Conservation (phyloP, 2,888 invertebrate genomes). For the Lasioglossum malachurum region DNA sequence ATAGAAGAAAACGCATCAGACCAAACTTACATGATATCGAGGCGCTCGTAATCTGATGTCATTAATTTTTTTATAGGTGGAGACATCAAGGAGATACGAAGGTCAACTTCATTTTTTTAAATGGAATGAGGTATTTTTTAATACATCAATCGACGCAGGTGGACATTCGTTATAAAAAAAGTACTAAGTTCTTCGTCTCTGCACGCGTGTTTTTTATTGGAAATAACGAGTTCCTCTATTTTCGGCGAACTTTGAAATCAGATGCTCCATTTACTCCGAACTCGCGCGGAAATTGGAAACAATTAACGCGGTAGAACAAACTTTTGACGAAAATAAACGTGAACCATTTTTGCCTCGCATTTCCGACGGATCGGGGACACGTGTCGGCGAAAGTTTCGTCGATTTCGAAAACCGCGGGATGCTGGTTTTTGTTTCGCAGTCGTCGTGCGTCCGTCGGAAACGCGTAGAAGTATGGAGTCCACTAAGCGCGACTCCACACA, state of each 20-base stretch:
- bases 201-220: too few relatives aligned
- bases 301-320: not conserved
- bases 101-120: too few relatives aligned
- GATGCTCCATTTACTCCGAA: not conserved
- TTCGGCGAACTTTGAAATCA: not conserved
- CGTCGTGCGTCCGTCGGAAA: slow-evolving; percentile 1
- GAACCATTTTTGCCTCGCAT: not conserved
- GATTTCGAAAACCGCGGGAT: not conserved
- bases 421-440: slow-evolving; percentile 7
- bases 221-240: not conserved
- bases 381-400: not conserved
- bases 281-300: slow-evolving; percentile 19
- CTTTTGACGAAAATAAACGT: not conserved
- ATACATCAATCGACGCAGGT: too few relatives aligned
- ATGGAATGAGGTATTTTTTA: too few relatives aligned
- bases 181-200: too few relatives aligned
- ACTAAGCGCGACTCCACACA: not conserved
- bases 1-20: too few relatives aligned
- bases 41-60: too few relatives aligned
- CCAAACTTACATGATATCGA: too few relatives aligned
- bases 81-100: too few relatives aligned
- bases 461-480: not conserved
- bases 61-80: too few relatives aligned
- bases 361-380: not conserved
- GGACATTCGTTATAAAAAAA: too few relatives aligned